Evolutionary conservation across 2,113 vertebrate species (phyloP), one percentile per base, ranked within the genome.

Genomic region (Lynx canadensis): DNA sequence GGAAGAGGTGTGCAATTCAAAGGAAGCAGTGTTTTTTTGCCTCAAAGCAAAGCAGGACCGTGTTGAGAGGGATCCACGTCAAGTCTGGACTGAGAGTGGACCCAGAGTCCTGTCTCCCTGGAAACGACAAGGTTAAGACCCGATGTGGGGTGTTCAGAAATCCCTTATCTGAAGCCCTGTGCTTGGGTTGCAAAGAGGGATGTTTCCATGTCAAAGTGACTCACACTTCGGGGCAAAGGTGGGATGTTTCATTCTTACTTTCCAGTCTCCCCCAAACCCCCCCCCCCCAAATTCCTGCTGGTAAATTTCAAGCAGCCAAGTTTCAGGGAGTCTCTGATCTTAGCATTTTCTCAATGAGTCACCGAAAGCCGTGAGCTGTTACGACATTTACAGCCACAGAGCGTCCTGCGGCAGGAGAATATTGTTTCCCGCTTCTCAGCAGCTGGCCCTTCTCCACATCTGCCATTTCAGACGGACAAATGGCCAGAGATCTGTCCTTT

Each of bases 381-480:
- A 19, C 2, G 11, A 13, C 9, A 0, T 82, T 25, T 2, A 4
- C 15, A 69, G 74, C 31, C 3, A 21, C n/a, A 18, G 13, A 1
- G 1, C 1, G 10, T 91, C 31, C 31, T 12, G 5, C 41, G 1
- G 5, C 9, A 3, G 74, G 84, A 31, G 57, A 38, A 71, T 1
- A 2, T 4, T 0, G 15, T 29, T n/a, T 91, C 66, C 90, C 4
- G 1, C n/a, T 4, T 52, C 50, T 23, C 4, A 0, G 29, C 45
- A 7, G 45, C 33, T 19, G 36, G 68, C 33, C 33, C 48, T 25
- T 15, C 7, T 25, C 36, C 13, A 1, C 4, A 23, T 11, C 65
- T 57, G 6, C 38, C 66, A 29, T 12, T 71, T 14, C 85, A 18
- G 69, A 41, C 10, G 5, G 36, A 69, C 27, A 29, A 11, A 45